Evolutionary conservation across 2,797 vertebrate species (phyloP).

Genomic region (Antrozous pallidus): DNA sequence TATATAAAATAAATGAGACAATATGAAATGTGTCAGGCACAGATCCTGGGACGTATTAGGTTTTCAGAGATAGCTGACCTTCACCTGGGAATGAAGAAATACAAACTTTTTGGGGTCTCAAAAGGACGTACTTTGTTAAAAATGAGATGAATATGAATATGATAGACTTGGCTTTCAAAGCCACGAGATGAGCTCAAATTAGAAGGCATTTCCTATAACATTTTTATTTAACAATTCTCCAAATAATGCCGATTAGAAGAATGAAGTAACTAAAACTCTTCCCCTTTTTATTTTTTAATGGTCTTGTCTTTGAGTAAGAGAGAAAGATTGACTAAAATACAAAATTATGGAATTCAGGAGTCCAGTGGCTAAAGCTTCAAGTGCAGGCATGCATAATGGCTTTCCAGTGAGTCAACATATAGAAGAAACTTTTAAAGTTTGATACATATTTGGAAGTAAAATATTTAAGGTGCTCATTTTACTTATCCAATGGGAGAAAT

Average conservation of each 20-base stretch:
- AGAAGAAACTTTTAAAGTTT: neutral
- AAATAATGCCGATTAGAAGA: neutral
- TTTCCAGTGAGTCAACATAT: neutral
- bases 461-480: neutral
- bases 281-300: neutral
- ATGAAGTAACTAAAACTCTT: neutral
- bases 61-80: neutral
- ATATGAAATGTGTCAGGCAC: neutral
- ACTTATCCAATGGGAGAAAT: neutral
- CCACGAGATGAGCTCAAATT: neutral
- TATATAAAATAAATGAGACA: neutral
- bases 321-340: neutral
- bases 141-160: neutral
- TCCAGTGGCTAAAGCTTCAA: neutral
- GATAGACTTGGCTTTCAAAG: neutral
- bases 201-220: neutral
- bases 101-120: neutral
- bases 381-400: neutral
- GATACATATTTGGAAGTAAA: slow-evolving; percentile 4
- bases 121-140: neutral
- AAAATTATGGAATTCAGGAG: neutral
- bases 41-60: neutral
- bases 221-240: neutral
- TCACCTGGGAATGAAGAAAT: neutral
- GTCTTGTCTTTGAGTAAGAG: neutral